Conservation (phyloP, 2,888 invertebrate genomes). For the Apamea anceps region DNA sequence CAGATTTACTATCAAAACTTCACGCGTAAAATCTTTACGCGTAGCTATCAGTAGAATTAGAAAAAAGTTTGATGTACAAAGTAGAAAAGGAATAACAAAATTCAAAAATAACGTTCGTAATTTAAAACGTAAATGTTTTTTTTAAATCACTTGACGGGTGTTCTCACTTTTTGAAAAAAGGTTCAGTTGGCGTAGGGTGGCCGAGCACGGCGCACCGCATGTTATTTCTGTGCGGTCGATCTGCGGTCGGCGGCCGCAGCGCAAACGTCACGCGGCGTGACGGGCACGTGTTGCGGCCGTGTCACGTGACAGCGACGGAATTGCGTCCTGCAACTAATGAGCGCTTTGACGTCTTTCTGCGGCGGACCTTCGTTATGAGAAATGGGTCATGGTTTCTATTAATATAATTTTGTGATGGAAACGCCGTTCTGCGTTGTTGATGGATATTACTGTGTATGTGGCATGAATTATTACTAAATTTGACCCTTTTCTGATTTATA, state of each 20-base stretch:
- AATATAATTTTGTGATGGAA: slow-evolving; percentile 62
- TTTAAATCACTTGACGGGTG: slow-evolving; percentile 35
- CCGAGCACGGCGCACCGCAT: slow-evolving; percentile 57
- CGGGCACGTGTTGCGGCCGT: slow-evolving; percentile 71
- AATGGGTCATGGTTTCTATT: slow-evolving; percentile 69
- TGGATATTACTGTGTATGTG: slow-evolving; percentile 37
- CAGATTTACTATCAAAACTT: slow-evolving; percentile 56
- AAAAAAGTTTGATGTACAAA: slow-evolving; percentile 39
- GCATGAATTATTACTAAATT: slow-evolving; percentile 2
- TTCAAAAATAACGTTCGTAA: slow-evolving; percentile 6
- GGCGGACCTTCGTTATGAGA: slow-evolving; percentile 70
- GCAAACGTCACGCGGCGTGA: slow-evolving; percentile 70
- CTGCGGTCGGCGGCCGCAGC: slow-evolving; percentile 68
- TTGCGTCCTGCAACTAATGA: slow-evolving; percentile 73
- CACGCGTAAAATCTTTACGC: slow-evolving; percentile 54
- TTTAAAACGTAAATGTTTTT: slow-evolving; percentile 32
- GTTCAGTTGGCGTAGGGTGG: slow-evolving; percentile 34
- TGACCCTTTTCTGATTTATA: slow-evolving; percentile 4
- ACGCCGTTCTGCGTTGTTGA: slow-evolving; percentile 33
- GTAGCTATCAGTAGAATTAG: slow-evolving; percentile 33
- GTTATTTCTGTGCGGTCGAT: slow-evolving; percentile 71
- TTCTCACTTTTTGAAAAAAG: slow-evolving; percentile 43
- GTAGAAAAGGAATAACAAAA: background rate
- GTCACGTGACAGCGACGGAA: slow-evolving; percentile 75
- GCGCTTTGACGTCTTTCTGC: slow-evolving; percentile 71